Conservation (phyloP, 2,797 vertebrate species). For the Epinephelus malabaricus region DNA sequence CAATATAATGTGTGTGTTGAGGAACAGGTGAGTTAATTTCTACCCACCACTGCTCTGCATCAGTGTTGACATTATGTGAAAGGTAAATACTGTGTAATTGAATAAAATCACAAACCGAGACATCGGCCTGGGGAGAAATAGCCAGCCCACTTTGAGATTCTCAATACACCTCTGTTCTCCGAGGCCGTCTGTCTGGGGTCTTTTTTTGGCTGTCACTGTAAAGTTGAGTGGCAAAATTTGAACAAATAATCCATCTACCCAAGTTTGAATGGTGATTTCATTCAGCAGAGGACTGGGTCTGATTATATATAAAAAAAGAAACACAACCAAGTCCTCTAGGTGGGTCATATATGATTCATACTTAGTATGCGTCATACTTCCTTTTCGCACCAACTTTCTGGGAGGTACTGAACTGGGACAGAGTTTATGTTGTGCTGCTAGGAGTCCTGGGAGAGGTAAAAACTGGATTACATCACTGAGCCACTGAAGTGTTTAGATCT, state of each 20-base stretch:
- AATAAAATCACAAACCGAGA: constrained; percentile 77
- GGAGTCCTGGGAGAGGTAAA: constrained; percentile 46
- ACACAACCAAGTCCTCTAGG: constrained; percentile 55
- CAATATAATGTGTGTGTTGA: constrained; percentile 61
- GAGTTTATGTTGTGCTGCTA: constrained; percentile 59
- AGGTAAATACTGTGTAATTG: constrained; percentile 80
- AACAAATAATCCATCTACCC: constrained; percentile 76
- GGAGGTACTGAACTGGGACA: constrained; percentile 65
- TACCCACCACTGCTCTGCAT: constrained; percentile 64
- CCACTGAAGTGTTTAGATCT: constrained; percentile 46
- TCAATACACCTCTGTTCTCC: constrained; percentile 79
- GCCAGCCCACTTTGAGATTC: constrained; percentile 57
- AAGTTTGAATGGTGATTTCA: constrained; percentile 78
- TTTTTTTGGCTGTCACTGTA: constrained; percentile 66
- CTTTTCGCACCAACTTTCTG: constrained; percentile 72
- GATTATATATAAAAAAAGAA: constrained; percentile 63
- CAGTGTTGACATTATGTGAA: constrained; percentile 78
- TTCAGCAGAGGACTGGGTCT: constrained; percentile 54
- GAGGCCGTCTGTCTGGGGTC: constrained; percentile 47
- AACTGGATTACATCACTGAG: constrained; percentile 61
- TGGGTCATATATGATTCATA: constrained; percentile 80
- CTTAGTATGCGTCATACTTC: constrained; percentile 73
- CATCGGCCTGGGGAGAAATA: constrained; percentile 53
- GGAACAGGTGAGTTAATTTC: constrained; percentile 82
- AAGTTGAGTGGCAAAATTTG: constrained; percentile 71